These are phyloP conservation scores for Maniola hyperantus DNA, from an alignment of 2,888 invertebrate species.

Conservation along the genomic window DNA sequence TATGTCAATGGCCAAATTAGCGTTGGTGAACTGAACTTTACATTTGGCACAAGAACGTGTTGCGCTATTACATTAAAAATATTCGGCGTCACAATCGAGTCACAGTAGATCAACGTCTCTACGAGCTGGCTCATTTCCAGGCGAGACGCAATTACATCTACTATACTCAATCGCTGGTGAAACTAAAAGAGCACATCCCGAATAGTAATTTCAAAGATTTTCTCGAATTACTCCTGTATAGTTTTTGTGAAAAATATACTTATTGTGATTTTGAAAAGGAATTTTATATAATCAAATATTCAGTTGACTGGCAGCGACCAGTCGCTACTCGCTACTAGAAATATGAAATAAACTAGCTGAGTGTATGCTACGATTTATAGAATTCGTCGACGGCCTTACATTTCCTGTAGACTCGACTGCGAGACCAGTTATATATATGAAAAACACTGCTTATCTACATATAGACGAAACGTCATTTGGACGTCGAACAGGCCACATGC, in stretches of 20 bases:
- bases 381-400: background rate
- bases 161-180: slow-evolving; percentile 26
- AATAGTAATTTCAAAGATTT: background rate
- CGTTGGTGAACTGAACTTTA: slow-evolving; percentile 82
- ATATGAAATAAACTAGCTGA: background rate
- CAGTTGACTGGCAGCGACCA: too few relatives aligned
- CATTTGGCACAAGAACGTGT: slow-evolving; percentile 77
- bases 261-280: background rate
- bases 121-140: slow-evolving; percentile 72
- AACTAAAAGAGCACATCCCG: slow-evolving; percentile 20
- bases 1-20: slow-evolving; percentile 78
- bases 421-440: background rate
- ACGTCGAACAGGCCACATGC: slow-evolving; percentile 26
- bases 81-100: slow-evolving; percentile 79
- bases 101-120: slow-evolving; percentile 62
- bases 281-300: background rate
- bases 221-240: background rate
- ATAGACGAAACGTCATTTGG: slow-evolving; percentile 14
- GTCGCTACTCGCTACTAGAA: too few relatives aligned
- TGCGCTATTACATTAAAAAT: slow-evolving; percentile 80
- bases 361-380: background rate
- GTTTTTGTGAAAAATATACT: background rate
- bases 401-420: background rate
- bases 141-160: slow-evolving; percentile 46
- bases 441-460: background rate